Evolutionary conservation across 1,140 invertebrate genomes (phyloP).

Genomic region (Camponotus vicinus): DNA sequence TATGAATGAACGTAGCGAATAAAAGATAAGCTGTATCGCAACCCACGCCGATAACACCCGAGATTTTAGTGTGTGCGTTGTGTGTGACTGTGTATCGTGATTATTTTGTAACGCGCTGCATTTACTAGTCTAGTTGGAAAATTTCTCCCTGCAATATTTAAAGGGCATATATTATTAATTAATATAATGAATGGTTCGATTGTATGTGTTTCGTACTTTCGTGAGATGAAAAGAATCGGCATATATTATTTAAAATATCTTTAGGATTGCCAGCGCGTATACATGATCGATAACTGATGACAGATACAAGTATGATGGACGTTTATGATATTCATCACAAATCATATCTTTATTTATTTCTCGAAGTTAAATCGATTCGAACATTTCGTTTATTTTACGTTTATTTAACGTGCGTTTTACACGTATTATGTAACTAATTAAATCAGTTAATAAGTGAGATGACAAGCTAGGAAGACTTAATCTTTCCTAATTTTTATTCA

Average conservation of each 20-base stretch:
- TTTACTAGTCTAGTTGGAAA: not conserved
- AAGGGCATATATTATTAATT: not conserved
- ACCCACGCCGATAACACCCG: not conserved
- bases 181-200: not conserved
- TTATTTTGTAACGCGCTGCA: not conserved
- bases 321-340: not conserved
- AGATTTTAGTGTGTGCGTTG: not conserved
- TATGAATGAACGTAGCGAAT: conserved; percentile 43
- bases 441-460: not conserved
- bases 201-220: too few species aligned
- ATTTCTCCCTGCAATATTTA: not conserved
- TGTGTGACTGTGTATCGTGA: not conserved
- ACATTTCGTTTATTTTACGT: not conserved
- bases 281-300: not conserved
- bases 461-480: not conserved
- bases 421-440: not conserved
- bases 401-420: not conserved
- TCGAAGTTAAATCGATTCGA: not conserved
- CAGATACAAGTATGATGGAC: not conserved
- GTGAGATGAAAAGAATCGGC: not conserved
- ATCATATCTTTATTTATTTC: not conserved
- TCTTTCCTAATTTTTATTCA: not conserved
- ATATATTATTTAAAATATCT: too few species aligned
- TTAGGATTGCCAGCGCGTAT: not conserved
- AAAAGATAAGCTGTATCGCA: conserved; percentile 24